Percentiles rank a stretch among this genome's conserved stretches.
Conservation (phyloP, 2,797 vertebrate genomes). For the Rhadinocentrus ornatus region DNA sequence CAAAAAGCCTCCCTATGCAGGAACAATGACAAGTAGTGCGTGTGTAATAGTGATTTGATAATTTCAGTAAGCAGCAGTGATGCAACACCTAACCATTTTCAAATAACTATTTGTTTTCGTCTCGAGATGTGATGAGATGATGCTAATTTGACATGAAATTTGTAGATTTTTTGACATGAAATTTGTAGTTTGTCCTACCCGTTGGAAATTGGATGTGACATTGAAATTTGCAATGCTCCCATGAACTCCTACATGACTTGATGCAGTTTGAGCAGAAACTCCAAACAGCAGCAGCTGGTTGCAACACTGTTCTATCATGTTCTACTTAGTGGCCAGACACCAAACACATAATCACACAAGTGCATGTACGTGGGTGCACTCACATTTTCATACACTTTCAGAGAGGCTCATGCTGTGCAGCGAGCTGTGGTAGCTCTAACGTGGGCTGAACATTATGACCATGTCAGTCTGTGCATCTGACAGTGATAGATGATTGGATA, state of each 20-base stretch:
- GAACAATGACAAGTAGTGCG: neutral
- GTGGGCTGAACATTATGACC: constrained; percentile 42
- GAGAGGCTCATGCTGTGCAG: constrained; percentile 29
- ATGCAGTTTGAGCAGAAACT: constrained; percentile 6
- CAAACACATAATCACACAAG: constrained; percentile 11
- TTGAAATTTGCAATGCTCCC: constrained; percentile 14
- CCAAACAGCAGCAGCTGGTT: constrained; percentile 24
- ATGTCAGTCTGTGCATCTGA: constrained; percentile 51
- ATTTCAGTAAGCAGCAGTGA: neutral
- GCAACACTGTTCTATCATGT: constrained; percentile 47
- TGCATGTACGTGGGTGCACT: constrained; percentile 1
- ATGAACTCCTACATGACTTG: constrained; percentile 2
- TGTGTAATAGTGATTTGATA: neutral
- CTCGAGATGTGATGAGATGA: neutral
- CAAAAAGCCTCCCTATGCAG: neutral
- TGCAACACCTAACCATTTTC: neutral
- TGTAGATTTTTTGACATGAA: neutral
- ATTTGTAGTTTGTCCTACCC: neutral
- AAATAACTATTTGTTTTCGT: neutral
- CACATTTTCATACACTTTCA: constrained; percentile 19
- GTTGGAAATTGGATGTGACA: constrained; percentile 7
- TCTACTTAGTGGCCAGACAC: constrained; percentile 32
- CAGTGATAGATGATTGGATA: constrained; percentile 66
- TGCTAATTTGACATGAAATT: neutral
- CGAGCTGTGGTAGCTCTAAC: constrained; percentile 21